phyloP scores from a whole-genome alignment of 1,140 invertebrate genomes.

The Holcopasites calliopsidis region DNA sequence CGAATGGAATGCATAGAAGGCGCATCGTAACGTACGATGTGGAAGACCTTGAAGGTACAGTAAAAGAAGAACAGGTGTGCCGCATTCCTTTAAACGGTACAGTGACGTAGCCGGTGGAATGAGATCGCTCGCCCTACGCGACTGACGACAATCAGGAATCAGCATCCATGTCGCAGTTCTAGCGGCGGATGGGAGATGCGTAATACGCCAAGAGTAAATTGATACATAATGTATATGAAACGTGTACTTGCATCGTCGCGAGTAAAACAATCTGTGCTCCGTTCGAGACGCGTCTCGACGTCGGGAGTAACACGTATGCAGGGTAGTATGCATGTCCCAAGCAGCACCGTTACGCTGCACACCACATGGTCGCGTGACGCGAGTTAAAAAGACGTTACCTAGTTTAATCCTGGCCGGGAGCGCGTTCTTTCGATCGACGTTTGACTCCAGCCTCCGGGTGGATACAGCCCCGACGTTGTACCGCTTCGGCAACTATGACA shows the following conservation, averaged over 20 bases:
- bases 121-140: slow-evolving; percentile 4
- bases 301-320: background rate
- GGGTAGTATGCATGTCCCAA: slow-evolving; percentile 1
- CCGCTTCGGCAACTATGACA: background rate
- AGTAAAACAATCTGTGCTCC: background rate
- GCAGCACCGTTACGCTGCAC: slow-evolving; percentile 40
- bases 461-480: background rate
- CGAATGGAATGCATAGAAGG: too few relatives aligned
- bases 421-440: slow-evolving; percentile 3
- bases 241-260: too few relatives aligned
- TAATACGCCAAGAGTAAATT: background rate
- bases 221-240: too few relatives aligned
- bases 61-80: slow-evolving; percentile 54
- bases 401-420: slow-evolving; percentile 9
- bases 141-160: slow-evolving; percentile 20
- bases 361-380: slow-evolving; percentile 42
- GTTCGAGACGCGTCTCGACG: background rate
- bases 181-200: slow-evolving; percentile 17
- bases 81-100: slow-evolving; percentile 54
- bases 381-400: slow-evolving; percentile 30
- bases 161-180: background rate
- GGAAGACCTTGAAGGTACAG: slow-evolving; percentile 3
- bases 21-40: background rate
- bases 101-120: slow-evolving; percentile 23
- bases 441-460: background rate